phyloP scores from a whole-genome alignment of 2,797 vertebrate species.

The Mus caroli region DNA sequence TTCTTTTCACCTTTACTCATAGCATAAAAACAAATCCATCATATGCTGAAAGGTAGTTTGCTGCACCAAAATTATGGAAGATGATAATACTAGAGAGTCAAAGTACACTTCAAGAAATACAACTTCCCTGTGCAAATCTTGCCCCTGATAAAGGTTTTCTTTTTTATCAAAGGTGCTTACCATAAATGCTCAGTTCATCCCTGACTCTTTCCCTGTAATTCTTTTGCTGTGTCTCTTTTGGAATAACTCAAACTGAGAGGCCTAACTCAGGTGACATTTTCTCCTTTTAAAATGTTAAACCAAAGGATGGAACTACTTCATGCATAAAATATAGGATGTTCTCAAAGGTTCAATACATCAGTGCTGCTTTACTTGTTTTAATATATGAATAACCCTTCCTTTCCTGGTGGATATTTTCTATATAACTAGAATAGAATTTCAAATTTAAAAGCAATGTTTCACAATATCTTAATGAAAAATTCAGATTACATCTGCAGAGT shows the following conservation, averaged over 20 bases:
- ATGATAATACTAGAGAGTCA: background rate
- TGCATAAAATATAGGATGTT: background rate
- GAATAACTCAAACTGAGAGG: background rate
- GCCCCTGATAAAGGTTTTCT: background rate
- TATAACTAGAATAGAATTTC: background rate
- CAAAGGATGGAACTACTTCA: background rate
- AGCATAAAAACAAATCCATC: background rate
- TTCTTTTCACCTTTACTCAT: background rate
- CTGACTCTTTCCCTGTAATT: background rate
- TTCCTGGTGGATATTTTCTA: background rate
- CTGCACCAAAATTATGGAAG: background rate
- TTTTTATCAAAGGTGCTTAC: background rate
- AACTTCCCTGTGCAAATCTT: background rate
- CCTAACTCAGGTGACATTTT: background rate
- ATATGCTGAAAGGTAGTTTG: background rate
- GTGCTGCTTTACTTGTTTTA: background rate
- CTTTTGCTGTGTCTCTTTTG: background rate
- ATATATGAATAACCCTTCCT: background rate
- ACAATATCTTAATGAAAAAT: background rate
- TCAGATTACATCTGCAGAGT: background rate
- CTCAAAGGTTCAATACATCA: constrained; percentile 15
- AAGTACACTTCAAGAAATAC: background rate
- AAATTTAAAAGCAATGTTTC: background rate
- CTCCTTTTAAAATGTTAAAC: background rate
- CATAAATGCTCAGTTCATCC: background rate